Percentiles rank a stretch among this genome's conserved stretches.
phyloP scores from a whole-genome alignment of 2,113 vertebrate species.

The Trichechus manatus region DNA sequence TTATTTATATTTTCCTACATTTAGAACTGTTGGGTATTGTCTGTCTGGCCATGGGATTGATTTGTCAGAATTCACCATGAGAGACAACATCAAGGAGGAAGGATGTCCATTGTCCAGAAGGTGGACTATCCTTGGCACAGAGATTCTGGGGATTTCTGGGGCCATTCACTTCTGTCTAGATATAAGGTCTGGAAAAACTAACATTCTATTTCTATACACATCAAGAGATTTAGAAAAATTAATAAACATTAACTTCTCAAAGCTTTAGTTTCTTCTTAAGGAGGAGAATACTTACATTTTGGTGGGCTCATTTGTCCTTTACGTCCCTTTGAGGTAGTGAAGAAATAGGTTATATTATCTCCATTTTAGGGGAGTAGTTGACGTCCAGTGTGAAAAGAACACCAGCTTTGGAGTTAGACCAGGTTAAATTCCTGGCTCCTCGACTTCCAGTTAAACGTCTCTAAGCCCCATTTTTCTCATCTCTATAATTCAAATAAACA shows the following conservation, averaged over 20 bases:
- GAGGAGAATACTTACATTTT: not conserved
- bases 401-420: not conserved
- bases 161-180: not conserved
- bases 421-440: not conserved
- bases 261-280: not conserved
- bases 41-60: not conserved
- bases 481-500: not conserved
- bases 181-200: not conserved
- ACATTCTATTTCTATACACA: not conserved
- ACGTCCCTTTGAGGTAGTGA: not conserved
- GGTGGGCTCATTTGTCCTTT: not conserved
- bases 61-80: not conserved
- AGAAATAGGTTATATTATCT: not conserved
- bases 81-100: not conserved
- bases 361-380: not conserved
- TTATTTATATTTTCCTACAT: not conserved
- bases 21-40: not conserved
- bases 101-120: not conserved
- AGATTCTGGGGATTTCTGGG: not conserved
- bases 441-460: not conserved
- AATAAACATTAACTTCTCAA: not conserved
- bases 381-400: not conserved
- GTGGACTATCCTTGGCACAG: not conserved
- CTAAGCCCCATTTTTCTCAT: not conserved
- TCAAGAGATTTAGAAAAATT: not conserved